A percentile compares a stretch with the other conserved stretches of the same genome.
Conservation (phyloP, 2,113 vertebrate species). For the Microtus pennsylvanicus region DNA sequence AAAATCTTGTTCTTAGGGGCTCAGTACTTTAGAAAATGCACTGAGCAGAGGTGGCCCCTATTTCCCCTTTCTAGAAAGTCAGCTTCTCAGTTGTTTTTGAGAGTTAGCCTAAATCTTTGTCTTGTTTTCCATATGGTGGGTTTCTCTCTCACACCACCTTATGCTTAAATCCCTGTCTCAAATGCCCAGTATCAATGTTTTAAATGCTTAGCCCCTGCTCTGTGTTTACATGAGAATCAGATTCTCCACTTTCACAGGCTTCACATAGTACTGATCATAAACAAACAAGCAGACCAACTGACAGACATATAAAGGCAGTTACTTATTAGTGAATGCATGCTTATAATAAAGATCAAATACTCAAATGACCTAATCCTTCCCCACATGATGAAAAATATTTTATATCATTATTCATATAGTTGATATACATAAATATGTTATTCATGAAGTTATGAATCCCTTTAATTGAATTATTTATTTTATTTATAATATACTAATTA, state of each 20-base stretch:
- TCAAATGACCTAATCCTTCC: neutral
- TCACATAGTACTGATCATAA: neutral
- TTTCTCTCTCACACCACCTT: neutral
- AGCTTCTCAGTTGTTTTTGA: neutral
- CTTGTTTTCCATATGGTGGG: neutral
- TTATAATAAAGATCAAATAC: neutral
- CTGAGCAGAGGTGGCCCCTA: neutral
- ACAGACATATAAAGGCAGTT: neutral
- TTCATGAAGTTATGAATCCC: neutral
- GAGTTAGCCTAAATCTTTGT: neutral
- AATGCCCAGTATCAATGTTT: neutral
- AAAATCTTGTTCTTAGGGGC: neutral
- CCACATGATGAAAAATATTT: conserved; percentile 16
- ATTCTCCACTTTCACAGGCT: neutral
- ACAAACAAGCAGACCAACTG: neutral
- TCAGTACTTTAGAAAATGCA: neutral
- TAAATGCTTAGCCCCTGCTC: neutral
- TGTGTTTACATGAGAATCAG: neutral
- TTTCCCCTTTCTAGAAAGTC: neutral
- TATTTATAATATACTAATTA: neutral
- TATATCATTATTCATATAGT: neutral
- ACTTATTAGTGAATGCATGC: neutral
- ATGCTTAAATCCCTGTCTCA: neutral
- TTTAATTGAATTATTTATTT: neutral
- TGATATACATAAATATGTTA: neutral